phyloP scores from a whole-genome alignment of 2,888 invertebrate species.

The Eurytoma californica region DNA sequence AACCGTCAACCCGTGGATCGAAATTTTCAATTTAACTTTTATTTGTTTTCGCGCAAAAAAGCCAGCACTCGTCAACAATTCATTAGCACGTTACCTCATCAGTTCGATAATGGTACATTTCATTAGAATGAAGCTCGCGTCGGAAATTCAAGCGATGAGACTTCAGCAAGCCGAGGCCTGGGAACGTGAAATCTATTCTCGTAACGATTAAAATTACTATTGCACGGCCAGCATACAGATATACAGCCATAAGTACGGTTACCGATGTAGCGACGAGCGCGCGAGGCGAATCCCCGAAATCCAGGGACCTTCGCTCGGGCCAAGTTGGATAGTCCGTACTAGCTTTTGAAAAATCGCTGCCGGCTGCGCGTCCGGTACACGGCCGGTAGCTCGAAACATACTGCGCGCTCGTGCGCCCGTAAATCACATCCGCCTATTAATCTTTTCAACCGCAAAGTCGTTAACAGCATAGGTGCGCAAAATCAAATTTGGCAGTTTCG shows the following conservation, averaged over 20 bases:
- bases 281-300: too few relatives aligned
- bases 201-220: neutral
- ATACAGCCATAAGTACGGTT: neutral
- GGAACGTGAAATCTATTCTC: conserved; percentile 1
- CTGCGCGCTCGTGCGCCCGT: neutral
- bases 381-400: neutral
- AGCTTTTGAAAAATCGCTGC: too few relatives aligned
- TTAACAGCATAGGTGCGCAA: neutral
- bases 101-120: conserved; percentile 13
- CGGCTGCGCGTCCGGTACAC: too few relatives aligned
- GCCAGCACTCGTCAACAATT: neutral
- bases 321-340: neutral
- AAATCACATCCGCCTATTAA: neutral
- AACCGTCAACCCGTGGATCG: neutral
- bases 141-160: neutral
- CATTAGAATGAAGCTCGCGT: neutral
- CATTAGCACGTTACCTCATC: conserved; percentile 9
- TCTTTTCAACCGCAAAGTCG: neutral
- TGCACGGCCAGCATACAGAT: neutral
- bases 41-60: neutral
- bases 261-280: neutral
- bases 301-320: neutral
- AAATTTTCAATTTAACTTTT: neutral
- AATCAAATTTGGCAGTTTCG: neutral
- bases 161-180: neutral